Evolutionary conservation across 1,140 invertebrate species (phyloP).

Genomic region (Nephila pilipes): DNA sequence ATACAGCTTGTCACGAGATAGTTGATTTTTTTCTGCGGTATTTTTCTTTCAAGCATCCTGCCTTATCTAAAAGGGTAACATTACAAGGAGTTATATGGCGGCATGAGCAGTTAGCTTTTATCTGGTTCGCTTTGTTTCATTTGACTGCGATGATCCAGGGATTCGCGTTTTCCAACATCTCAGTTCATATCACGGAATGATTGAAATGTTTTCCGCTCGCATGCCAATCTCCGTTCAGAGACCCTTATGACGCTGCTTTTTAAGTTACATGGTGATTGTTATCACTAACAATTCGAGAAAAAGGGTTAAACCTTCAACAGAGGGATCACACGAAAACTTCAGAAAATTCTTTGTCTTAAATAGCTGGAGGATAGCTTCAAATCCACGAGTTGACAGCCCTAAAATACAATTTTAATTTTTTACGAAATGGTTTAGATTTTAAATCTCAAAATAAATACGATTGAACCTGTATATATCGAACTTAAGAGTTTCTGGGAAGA

Average conservation of each 20-base stretch:
- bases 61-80: slow-evolving; percentile 45
- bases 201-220: slow-evolving; percentile 21
- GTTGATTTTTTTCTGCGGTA: neutral
- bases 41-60: slow-evolving; percentile 25
- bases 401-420: no score
- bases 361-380: no score
- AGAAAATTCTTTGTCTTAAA: no score
- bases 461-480: no score
- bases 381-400: no score
- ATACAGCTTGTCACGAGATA: slow-evolving; percentile 11
- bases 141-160: neutral
- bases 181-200: neutral
- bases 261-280: slow-evolving; percentile 2
- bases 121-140: slow-evolving; percentile 22
- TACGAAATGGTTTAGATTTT: no score
- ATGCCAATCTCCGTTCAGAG: neutral
- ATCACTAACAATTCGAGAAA: slow-evolving; percentile 30
- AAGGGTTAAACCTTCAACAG: neutral
- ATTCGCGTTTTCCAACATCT: slow-evolving; percentile 2
- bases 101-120: neutral
- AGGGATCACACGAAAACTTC: no score
- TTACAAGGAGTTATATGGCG: neutral
- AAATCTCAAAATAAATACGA: no score
- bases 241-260: neutral
- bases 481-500: no score